phyloP scores from a whole-genome alignment of 2,797 vertebrate species.

The Allochrocebus solatus region DNA sequence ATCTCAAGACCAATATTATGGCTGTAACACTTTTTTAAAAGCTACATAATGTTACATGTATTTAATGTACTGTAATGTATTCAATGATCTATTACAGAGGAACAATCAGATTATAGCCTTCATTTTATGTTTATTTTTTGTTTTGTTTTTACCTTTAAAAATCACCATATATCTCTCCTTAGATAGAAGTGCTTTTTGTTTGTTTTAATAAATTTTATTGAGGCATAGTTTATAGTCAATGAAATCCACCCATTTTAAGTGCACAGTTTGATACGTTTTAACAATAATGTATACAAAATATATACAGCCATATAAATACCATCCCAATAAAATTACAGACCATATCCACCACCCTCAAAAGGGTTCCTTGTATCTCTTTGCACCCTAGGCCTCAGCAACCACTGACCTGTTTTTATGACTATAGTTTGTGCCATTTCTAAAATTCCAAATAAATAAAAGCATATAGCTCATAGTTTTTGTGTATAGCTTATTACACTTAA shows the following conservation, averaged over 20 bases:
- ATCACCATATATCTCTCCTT: background rate
- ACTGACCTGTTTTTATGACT: background rate
- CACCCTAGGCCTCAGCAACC: background rate
- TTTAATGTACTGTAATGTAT: background rate
- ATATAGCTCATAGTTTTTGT: background rate
- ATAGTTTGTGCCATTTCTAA: background rate
- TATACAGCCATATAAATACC: background rate
- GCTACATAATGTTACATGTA: background rate
- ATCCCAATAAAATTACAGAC: background rate
- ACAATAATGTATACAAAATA: background rate
- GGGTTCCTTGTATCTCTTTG: background rate
- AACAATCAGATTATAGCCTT: background rate
- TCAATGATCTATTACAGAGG: background rate
- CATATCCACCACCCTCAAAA: background rate
- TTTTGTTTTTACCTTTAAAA: background rate
- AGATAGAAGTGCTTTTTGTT: background rate
- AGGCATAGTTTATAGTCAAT: background rate
- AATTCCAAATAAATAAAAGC: background rate
- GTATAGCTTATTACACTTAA: background rate
- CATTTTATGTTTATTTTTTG: background rate
- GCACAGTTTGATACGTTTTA: background rate
- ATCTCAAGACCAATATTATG: background rate
- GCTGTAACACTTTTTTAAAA: background rate
- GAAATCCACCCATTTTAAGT: background rate
- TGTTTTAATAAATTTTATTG: background rate